A percentile compares a stretch with the other conserved stretches of the same genome.
Evolutionary conservation across 2,113 vertebrate species (phyloP).

Genomic region (Platichthys stellatus): DNA sequence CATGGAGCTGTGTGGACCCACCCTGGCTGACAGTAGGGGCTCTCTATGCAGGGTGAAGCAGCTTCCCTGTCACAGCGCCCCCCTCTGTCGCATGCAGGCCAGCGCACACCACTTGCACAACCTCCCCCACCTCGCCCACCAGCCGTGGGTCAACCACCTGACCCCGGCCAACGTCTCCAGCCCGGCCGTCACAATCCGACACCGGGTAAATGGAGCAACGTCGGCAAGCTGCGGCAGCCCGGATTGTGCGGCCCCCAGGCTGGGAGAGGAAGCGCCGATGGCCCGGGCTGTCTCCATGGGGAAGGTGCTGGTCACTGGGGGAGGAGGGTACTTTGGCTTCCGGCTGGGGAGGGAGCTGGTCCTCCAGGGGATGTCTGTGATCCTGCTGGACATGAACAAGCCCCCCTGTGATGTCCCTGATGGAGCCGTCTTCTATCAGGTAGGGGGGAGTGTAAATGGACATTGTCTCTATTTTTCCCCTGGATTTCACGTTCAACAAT

Average conservation of each 20-base stretch:
- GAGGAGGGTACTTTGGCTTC: slow-evolving; percentile 92
- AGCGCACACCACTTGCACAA: slow-evolving; percentile 38
- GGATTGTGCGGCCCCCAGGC: slow-evolving; percentile 48
- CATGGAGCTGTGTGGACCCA: slow-evolving; percentile 70
- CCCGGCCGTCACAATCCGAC: slow-evolving; percentile 22
- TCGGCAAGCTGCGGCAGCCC: slow-evolving; percentile 54
- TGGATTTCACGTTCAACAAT: not conserved
- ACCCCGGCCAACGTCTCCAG: slow-evolving; percentile 2
- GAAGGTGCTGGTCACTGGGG: slow-evolving; percentile 90
- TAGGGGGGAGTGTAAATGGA: slow-evolving; percentile 51
- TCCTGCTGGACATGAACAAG: slow-evolving; percentile 86
- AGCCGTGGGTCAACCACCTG: slow-evolving; percentile 56
- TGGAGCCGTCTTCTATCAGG: slow-evolving; percentile 86
- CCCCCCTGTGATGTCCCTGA: slow-evolving; percentile 83
- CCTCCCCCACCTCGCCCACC: slow-evolving; percentile 36
- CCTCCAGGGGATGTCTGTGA: slow-evolving; percentile 81
- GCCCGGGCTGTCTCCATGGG: slow-evolving; percentile 27
- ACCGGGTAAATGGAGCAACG: slow-evolving; percentile 60
- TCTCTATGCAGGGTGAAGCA: slow-evolving; percentile 73
- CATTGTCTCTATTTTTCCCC: not conserved
- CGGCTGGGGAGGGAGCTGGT: slow-evolving; percentile 86
- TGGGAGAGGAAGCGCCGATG: slow-evolving; percentile 26
- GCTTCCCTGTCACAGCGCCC: slow-evolving; percentile 48
- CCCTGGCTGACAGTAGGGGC: slow-evolving; percentile 57
- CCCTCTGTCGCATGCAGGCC: slow-evolving; percentile 61